Conservation (phyloP, 2,113 vertebrate genomes). For the Otolemur garnettii region DNA sequence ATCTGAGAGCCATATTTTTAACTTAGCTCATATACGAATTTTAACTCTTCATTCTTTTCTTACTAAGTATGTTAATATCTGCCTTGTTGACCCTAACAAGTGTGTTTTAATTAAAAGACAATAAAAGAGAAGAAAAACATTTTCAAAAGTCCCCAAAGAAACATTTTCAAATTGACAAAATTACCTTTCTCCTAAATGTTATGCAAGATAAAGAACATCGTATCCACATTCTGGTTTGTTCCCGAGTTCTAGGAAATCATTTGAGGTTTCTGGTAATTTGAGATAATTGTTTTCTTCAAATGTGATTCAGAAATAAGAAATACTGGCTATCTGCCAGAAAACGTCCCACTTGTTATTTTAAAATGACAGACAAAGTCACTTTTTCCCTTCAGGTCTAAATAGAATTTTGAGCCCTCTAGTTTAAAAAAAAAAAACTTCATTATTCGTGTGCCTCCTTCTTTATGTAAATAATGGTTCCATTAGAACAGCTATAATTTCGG, state of each 20-base stretch:
- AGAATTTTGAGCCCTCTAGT: background rate
- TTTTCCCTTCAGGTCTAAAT: background rate
- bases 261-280: slow-evolving; percentile 52
- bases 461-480: background rate
- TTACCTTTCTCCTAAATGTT: slow-evolving; percentile 42
- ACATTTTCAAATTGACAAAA: slow-evolving; percentile 39
- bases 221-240: slow-evolving; percentile 23
- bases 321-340: background rate
- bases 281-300: slow-evolving; percentile 48
- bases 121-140: background rate
- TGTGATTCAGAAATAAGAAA: background rate
- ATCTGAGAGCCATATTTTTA: slow-evolving; percentile 19
- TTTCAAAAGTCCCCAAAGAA: slow-evolving; percentile 21
- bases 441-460: background rate
- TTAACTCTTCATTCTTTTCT: background rate
- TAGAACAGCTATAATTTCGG: background rate
- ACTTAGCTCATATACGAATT: background rate
- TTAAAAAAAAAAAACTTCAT: background rate
- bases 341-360: background rate
- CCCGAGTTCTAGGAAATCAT: slow-evolving; percentile 41
- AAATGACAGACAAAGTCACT: background rate
- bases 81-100: background rate
- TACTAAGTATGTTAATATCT: background rate
- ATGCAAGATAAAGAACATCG: background rate
- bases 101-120: slow-evolving; percentile 25